phyloP scores from a whole-genome alignment of 2,797 vertebrate genomes.

The Acestrorhynchus altus region DNA sequence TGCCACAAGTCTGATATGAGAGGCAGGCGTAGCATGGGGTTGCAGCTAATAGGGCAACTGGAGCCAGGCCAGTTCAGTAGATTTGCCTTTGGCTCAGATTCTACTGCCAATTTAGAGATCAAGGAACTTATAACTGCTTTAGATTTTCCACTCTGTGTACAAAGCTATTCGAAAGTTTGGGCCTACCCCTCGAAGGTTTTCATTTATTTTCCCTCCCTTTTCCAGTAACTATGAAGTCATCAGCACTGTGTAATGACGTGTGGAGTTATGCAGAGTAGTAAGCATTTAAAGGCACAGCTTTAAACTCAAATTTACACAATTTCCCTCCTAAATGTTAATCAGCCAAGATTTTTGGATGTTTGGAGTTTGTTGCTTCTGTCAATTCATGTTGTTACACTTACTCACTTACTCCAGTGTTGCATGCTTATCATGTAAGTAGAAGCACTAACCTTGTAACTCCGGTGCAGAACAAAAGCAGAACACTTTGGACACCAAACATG shows the following conservation, averaged over 20 bases:
- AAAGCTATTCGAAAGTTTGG: neutral
- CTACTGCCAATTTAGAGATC: neutral
- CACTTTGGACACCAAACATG: no score
- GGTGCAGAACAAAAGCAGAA: no score
- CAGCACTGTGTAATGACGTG: neutral
- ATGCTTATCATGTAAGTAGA: no score
- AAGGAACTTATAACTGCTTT: neutral
- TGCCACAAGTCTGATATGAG: constrained; percentile 8
- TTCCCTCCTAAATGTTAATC: no score
- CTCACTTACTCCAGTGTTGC: no score
- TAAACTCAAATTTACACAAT: no score
- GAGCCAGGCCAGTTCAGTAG: neutral
- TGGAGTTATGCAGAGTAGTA: neutral
- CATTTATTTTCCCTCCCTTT: neutral
- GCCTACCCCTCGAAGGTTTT: neutral
- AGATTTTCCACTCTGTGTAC: neutral
- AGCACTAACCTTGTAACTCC: no score
- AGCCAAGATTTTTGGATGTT: no score
- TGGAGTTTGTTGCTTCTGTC: no score
- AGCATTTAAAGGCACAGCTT: neutral
- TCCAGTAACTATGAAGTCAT: neutral
- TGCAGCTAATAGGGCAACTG: neutral
- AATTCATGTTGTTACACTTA: no score
- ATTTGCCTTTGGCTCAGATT: neutral
- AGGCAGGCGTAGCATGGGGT: constrained; percentile 13